Evolutionary conservation across 2,888 invertebrate species (phyloP).

Genomic region (Ochropleura leucogaster): DNA sequence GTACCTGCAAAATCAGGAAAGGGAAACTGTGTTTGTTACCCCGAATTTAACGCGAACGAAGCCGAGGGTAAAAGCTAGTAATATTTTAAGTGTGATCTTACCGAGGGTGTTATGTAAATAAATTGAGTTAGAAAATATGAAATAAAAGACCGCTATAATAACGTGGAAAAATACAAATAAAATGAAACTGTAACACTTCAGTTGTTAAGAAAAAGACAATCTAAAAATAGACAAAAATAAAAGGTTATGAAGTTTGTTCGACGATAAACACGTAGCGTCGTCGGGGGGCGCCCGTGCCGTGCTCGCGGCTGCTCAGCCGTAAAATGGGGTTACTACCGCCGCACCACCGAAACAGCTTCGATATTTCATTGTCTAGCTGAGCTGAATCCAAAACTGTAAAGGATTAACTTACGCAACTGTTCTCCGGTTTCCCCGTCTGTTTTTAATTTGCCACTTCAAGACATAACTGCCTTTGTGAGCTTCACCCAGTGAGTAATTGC

Average conservation of each 20-base stretch:
- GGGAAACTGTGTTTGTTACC: too few relatives aligned
- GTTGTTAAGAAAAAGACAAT: constrained; percentile 57
- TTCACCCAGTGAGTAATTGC: constrained; percentile 53
- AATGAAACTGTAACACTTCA: constrained; percentile 31
- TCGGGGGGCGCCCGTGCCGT: constrained; percentile 33
- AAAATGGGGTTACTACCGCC: constrained; percentile 73
- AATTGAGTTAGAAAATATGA: constrained; percentile 26
- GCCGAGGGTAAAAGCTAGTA: not conserved
- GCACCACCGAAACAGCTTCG: constrained; percentile 71
- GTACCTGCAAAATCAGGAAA: too few relatives aligned
- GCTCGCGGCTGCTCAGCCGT: constrained; percentile 69
- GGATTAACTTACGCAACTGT: constrained; percentile 66
- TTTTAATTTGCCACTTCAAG: constrained; percentile 57
- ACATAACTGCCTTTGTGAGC: constrained; percentile 44
- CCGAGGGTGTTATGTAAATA: constrained; percentile 8
- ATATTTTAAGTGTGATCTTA: constrained; percentile 30
- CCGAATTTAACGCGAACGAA: too few relatives aligned
- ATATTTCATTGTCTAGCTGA: constrained; percentile 77
- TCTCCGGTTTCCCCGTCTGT: constrained; percentile 53
- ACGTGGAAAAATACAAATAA: constrained; percentile 7
- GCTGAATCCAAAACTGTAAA: constrained; percentile 71
- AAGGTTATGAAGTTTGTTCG: constrained; percentile 66
- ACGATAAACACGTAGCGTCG: constrained; percentile 71
- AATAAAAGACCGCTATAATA: constrained; percentile 11
- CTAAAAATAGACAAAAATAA: constrained; percentile 71